phyloP scores from a whole-genome alignment of 2,888 invertebrate genomes.

The Agonopterix heracliana region DNA sequence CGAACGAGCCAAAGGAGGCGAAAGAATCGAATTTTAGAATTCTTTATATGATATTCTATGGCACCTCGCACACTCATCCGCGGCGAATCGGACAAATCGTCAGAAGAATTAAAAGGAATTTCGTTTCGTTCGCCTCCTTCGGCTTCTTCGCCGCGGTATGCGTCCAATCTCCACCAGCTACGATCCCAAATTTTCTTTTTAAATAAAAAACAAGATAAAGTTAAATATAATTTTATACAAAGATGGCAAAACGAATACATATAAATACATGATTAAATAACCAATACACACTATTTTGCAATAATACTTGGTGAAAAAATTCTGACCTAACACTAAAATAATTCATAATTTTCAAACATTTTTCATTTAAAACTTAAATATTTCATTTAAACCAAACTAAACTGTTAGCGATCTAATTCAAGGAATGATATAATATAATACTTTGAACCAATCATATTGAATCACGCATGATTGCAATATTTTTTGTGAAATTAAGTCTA shows the following conservation, averaged over 20 bases:
- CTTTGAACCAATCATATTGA: slow-evolving; percentile 11
- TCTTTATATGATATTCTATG: no score
- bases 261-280: slow-evolving; percentile 54
- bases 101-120: no score
- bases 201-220: neutral
- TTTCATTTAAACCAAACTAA: slow-evolving; percentile 33
- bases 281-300: slow-evolving; percentile 30
- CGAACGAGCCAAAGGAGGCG: no score
- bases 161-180: no score
- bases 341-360: slow-evolving; percentile 42
- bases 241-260: slow-evolving; percentile 48
- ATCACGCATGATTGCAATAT: no score
- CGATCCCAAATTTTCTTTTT: neutral
- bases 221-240: slow-evolving; percentile 36
- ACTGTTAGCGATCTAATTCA: slow-evolving; percentile 9
- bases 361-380: slow-evolving; percentile 24
- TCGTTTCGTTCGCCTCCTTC: no score
- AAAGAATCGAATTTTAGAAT: no score
- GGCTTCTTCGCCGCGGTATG: no score
- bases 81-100: no score
- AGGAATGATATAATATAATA: slow-evolving; percentile 37
- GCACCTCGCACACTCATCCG: no score
- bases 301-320: slow-evolving; percentile 16
- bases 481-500: no score
- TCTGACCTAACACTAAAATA: slow-evolving; percentile 15